Conservation (phyloP, 2,113 vertebrate species). For the human region GRCh38 chr3:109739001-109739500, state of each 20-base stretch:
- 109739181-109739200: neutral
- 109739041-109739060: neutral
- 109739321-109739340: neutral
- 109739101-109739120: neutral
- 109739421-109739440: neutral
- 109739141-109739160: neutral
- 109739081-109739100: neutral
- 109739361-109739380: neutral
- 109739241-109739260: neutral
- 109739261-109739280: neutral
- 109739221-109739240: neutral
- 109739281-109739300: neutral
- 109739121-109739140: neutral
- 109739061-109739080: neutral
- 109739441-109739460: neutral
- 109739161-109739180: neutral
- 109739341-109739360: neutral
- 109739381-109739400: neutral
- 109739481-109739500: neutral
- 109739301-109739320: neutral
- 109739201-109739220: neutral
- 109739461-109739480: neutral
- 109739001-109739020: neutral
- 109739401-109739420: neutral
- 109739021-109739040: neutral